These are phyloP conservation scores for Botrylloides violaceus DNA, from an alignment of 23 tunicate species.

Conservation along the genomic window DNA sequence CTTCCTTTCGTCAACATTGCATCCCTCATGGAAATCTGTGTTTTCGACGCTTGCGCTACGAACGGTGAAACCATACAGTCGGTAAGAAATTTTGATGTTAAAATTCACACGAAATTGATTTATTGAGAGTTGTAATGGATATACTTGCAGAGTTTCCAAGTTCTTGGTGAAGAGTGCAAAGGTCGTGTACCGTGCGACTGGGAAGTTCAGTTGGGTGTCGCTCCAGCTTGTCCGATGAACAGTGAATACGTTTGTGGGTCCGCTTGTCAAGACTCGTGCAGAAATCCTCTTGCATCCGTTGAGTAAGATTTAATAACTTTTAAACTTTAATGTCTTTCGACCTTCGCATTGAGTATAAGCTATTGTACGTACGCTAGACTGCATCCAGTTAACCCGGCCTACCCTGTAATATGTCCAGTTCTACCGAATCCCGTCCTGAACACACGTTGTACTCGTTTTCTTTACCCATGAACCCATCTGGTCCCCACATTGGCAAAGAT, in stretches of 20 bases:
- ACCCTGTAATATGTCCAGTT: too few species aligned
- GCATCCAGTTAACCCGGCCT: too few species aligned
- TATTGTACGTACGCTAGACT: too few species aligned
- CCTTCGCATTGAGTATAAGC: too few species aligned
- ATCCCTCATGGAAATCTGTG: conserved; percentile 12
- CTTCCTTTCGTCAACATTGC: conserved; percentile 2
- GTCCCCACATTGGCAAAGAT: too few species aligned
- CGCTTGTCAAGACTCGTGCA: conserved; percentile 23
- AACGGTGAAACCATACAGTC: neutral
- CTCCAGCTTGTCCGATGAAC: conserved; percentile 23
- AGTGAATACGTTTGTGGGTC: conserved; percentile 31
- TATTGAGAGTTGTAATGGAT: neutral
- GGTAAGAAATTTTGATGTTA: neutral
- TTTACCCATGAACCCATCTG: too few species aligned
- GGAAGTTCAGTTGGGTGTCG: conserved; percentile 10
- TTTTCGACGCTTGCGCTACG: conserved; percentile 29
- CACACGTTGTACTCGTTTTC: too few species aligned
- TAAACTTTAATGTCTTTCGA: too few species aligned
- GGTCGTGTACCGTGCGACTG: conserved; percentile 10
- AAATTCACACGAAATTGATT: too few species aligned
- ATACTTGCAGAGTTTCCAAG: neutral
- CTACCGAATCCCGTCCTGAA: too few species aligned
- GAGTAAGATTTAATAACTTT: neutral
- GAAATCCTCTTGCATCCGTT: neutral
- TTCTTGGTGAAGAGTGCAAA: conserved; percentile 8